A percentile compares a stretch with the other conserved stretches of the same genome.
Conservation (phyloP, 2,113 vertebrate genomes). For the Strix aluco region DNA sequence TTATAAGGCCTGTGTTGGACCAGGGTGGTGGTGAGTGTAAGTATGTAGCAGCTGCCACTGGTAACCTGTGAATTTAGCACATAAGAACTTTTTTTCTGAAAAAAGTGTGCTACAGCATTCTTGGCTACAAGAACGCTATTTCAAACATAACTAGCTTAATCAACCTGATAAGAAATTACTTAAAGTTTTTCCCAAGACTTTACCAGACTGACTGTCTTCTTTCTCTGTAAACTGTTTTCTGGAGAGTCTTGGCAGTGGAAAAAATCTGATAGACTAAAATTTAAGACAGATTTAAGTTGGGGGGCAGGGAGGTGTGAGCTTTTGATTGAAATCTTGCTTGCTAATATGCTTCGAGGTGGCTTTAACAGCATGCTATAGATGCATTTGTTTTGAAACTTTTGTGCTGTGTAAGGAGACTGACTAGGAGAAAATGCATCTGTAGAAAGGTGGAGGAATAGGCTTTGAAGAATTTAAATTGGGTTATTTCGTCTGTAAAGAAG, state of each 20-base stretch:
- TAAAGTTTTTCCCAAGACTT: background rate
- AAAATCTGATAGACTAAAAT: background rate
- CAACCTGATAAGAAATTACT: background rate
- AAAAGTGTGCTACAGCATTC: background rate
- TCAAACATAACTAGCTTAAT: background rate
- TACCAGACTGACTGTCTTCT: background rate
- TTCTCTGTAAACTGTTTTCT: background rate
- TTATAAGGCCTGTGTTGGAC: background rate
- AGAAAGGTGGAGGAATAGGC: background rate
- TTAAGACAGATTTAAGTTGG: background rate
- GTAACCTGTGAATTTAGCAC: background rate
- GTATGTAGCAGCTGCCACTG: background rate
- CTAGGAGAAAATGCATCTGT: background rate
- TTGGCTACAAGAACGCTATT: background rate
- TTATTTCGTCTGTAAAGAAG: background rate
- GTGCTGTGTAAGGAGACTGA: background rate
- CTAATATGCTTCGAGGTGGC: background rate
- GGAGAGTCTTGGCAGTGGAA: background rate
- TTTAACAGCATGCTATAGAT: background rate
- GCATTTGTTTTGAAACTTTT: background rate
- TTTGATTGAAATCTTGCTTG: background rate
- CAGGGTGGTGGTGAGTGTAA: background rate
- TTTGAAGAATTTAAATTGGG: background rate
- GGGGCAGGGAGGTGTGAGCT: background rate
- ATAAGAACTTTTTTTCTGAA: background rate